Evolutionary conservation across 2,888 invertebrate genomes (phyloP).

Genomic region (Synergus gifuensis): DNA sequence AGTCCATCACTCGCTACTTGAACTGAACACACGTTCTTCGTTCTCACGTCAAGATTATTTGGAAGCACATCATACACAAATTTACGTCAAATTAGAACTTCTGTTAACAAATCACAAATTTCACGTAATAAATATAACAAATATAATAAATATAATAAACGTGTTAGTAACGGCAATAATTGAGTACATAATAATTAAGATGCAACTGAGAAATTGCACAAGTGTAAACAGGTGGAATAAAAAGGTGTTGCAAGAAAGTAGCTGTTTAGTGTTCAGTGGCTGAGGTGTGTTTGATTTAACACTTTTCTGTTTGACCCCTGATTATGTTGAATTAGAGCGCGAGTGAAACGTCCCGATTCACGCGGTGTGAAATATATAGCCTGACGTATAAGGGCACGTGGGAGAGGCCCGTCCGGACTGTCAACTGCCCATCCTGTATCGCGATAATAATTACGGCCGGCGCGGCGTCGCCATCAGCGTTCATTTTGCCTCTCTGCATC

Average conservation of each 20-base stretch:
- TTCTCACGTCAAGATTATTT: neutral
- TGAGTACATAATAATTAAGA: neutral
- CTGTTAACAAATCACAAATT: neutral
- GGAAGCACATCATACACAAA: neutral
- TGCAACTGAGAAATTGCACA: neutral
- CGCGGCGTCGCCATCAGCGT: conserved; percentile 3
- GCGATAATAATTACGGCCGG: conserved; percentile 3
- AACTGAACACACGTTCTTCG: neutral
- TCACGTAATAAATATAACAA: neutral
- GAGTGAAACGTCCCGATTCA: neutral
- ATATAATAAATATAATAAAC: neutral
- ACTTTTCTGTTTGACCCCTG: neutral
- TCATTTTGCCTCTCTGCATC: conserved; percentile 25
- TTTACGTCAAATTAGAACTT: neutral
- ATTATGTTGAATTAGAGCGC: neutral
- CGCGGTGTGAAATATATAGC: neutral
- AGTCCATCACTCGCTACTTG: neutral
- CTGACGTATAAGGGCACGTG: neutral
- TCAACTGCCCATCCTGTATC: conserved; percentile 21
- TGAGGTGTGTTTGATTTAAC: neutral
- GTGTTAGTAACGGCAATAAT: no score
- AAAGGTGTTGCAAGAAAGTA: neutral
- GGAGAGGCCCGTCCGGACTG: conserved; percentile 24
- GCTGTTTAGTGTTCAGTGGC: neutral
- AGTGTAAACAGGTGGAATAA: neutral